Evolutionary conservation across 2,113 vertebrate genomes (phyloP).

Genomic region (Osmerus eperlanus): DNA sequence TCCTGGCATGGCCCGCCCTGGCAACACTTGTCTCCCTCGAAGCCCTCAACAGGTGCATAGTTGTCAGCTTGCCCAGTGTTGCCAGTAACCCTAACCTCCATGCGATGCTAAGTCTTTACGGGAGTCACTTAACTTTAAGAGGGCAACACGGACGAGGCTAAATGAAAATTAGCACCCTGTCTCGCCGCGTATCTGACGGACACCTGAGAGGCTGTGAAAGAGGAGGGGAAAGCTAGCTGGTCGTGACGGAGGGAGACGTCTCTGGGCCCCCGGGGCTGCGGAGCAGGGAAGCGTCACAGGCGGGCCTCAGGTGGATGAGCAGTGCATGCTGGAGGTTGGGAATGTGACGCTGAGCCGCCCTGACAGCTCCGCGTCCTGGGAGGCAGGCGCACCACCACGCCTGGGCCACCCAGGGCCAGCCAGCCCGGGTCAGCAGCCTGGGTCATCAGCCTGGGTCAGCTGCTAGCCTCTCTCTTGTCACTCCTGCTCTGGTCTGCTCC

Average conservation of each 20-base stretch:
- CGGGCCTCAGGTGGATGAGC: too few species aligned
- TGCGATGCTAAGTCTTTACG: neutral
- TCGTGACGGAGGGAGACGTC: too few species aligned
- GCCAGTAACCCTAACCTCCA: neutral
- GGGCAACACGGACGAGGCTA: neutral
- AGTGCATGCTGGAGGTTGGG: constrained; percentile 7
- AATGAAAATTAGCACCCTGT: neutral
- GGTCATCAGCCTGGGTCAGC: neutral
- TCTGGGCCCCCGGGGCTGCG: too few species aligned
- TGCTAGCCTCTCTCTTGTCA: neutral
- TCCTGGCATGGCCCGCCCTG: constrained; percentile 3
- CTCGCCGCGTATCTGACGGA: neutral
- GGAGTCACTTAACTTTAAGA: neutral
- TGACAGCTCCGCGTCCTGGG: neutral
- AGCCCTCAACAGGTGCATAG: constrained; percentile 38
- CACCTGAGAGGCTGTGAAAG: neutral
- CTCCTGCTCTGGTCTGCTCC: neutral
- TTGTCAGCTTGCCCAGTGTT: constrained; percentile 11
- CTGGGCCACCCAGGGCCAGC: neutral
- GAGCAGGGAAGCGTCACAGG: too few species aligned
- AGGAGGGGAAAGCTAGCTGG: too few species aligned
- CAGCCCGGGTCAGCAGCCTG: too few species aligned
- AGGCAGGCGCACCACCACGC: constrained; percentile 4
- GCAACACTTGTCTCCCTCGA: constrained; percentile 37
- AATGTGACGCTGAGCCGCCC: neutral